Conservation (phyloP, 2,888 invertebrate species). For the Tetranychus truncatus region DNA sequence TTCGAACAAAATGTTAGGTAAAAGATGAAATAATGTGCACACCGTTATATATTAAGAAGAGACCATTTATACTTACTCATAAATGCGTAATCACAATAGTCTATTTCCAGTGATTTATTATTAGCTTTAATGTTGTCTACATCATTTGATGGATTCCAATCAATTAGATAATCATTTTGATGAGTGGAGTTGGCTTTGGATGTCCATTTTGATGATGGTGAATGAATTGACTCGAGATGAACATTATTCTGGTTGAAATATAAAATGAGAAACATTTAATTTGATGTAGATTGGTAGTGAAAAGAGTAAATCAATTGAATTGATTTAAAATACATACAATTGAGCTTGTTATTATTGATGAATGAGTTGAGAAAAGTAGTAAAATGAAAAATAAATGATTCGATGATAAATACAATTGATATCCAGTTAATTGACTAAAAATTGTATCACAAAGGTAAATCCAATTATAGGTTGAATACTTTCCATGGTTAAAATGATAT, state of each 20-base stretch:
- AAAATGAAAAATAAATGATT: not conserved
- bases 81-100: conserved; percentile 19
- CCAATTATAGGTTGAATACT: not conserved
- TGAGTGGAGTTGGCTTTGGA: not conserved
- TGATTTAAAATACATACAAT: not conserved
- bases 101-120: conserved; percentile 7
- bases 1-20: too few species aligned
- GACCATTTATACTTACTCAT: conserved; percentile 11
- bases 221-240: not conserved
- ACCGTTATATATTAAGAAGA: too few species aligned
- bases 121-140: not conserved
- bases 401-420: not conserved
- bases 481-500: too few species aligned
- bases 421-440: not conserved
- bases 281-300: too few species aligned
- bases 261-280: too few species aligned
- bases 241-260: too few species aligned
- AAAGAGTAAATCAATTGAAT: too few species aligned
- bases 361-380: not conserved
- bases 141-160: not conserved
- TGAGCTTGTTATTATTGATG: not conserved
- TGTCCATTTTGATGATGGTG: not conserved
- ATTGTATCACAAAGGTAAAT: not conserved
- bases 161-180: not conserved
- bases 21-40: too few species aligned